These are phyloP conservation scores for Prunella fulvescens DNA, from an alignment of 2,113 vertebrate species.

Conservation along the genomic window DNA sequence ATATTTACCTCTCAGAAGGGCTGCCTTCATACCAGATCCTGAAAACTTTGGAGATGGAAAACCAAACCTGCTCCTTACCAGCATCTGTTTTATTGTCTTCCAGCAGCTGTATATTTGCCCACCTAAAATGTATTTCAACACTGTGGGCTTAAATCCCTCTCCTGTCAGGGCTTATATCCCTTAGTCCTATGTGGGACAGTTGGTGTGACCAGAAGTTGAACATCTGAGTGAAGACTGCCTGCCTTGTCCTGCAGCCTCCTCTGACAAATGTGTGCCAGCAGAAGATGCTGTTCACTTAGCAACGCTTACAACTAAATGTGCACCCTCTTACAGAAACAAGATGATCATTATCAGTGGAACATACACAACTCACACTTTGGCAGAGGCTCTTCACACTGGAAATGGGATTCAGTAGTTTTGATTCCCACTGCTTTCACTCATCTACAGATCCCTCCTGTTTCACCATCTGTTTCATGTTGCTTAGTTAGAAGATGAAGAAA, in stretches of 20 bases:
- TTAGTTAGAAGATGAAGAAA: background rate
- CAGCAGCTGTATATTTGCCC: background rate
- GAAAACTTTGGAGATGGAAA: background rate
- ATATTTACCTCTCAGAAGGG: background rate
- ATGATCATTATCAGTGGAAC: background rate
- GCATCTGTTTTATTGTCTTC: background rate
- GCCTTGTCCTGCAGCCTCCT: background rate
- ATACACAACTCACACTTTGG: background rate
- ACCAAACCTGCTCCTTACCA: background rate
- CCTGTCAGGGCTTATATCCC: background rate
- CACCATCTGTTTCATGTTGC: background rate
- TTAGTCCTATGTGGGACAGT: background rate
- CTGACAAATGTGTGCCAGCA: accelerated
- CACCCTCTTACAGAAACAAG: background rate
- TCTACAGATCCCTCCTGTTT: background rate
- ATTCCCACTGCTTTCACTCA: background rate
- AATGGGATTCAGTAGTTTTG: background rate
- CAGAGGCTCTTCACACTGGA: background rate
- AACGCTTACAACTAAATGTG: background rate
- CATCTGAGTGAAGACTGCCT: background rate
- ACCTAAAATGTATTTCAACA: background rate
- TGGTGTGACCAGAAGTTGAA: background rate
- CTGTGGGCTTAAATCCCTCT: background rate
- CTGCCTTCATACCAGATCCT: background rate
- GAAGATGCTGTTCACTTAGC: background rate